These are phyloP conservation scores for Phyllotis vaccarum DNA, from an alignment of 2,797 vertebrate species.

Conservation along the genomic window DNA sequence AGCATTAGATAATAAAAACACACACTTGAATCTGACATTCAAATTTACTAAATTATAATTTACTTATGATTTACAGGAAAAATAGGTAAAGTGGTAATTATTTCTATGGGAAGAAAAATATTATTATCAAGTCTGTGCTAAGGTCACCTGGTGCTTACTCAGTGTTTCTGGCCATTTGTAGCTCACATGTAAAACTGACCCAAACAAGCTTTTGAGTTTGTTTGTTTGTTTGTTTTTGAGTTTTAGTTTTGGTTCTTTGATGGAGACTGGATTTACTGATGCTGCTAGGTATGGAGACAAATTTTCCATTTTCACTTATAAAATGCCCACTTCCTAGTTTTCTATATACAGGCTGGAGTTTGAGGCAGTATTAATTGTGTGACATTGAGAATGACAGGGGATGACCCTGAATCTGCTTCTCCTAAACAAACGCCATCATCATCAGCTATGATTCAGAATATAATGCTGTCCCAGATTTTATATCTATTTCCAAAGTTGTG, in stretches of 20 bases:
- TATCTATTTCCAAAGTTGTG: conserved; percentile 23
- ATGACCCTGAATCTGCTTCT: neutral
- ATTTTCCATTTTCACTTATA: neutral
- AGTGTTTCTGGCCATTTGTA: neutral
- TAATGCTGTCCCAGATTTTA: neutral
- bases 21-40: conserved; percentile 18
- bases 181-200: neutral
- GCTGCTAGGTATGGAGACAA: neutral
- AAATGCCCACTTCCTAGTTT: neutral
- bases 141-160: neutral
- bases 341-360: neutral
- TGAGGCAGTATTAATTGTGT: neutral
- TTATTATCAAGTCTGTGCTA: neutral
- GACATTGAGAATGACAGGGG: neutral
- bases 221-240: too few relatives aligned
- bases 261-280: neutral
- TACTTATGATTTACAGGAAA: conserved; percentile 66
- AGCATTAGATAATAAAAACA: neutral
- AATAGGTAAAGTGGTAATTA: conserved; percentile 41
- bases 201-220: neutral
- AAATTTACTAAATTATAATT: conserved; percentile 49
- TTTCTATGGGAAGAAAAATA: neutral
- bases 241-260: neutral
- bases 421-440: neutral
- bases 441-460: neutral